Percentiles rank a stretch among this genome's conserved stretches.
Evolutionary conservation across 2,797 vertebrate genomes (phyloP).

Genomic region (Propithecus deckenii): DNA sequence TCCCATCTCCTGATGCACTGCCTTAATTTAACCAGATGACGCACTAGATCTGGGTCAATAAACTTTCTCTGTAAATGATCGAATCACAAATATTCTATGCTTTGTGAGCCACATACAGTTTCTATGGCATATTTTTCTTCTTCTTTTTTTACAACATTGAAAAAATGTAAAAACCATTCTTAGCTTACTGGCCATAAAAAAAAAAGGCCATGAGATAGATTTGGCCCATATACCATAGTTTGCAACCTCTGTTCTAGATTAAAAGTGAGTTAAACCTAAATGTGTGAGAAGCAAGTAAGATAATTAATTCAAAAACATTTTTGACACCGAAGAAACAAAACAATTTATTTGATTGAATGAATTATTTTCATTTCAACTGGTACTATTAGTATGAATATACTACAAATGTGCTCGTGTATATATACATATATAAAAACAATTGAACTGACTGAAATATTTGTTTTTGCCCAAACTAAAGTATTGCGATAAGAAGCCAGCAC

Average conservation of each 20-base stretch:
- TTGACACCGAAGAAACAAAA: constrained; percentile 4
- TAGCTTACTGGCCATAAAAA: not conserved
- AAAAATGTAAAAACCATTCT: not conserved
- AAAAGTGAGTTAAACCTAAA: constrained; percentile 15
- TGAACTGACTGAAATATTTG: constrained; percentile 31
- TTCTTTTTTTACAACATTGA: not conserved
- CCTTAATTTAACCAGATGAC: not conserved
- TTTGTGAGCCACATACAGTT: not conserved
- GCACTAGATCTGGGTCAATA: not conserved
- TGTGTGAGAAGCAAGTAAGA: not conserved
- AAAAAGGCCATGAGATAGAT: not conserved
- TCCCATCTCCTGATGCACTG: not conserved
- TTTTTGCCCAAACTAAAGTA: constrained; percentile 4
- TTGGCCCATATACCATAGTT: not conserved
- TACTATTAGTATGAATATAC: not conserved
- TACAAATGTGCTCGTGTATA: not conserved
- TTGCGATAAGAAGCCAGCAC: not conserved
- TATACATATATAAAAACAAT: not conserved
- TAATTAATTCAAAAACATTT: not conserved
- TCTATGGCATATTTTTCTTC: not conserved
- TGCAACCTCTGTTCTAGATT: not conserved
- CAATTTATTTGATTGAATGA: not conserved
- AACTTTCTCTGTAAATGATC: not conserved
- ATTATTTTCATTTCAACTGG: constrained; percentile 15
- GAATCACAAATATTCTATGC: not conserved